Evolutionary conservation across 1,140 invertebrate species (phyloP), one percentile per base, ranked within the genome.

Genomic region (Danaus plexippus): DNA sequence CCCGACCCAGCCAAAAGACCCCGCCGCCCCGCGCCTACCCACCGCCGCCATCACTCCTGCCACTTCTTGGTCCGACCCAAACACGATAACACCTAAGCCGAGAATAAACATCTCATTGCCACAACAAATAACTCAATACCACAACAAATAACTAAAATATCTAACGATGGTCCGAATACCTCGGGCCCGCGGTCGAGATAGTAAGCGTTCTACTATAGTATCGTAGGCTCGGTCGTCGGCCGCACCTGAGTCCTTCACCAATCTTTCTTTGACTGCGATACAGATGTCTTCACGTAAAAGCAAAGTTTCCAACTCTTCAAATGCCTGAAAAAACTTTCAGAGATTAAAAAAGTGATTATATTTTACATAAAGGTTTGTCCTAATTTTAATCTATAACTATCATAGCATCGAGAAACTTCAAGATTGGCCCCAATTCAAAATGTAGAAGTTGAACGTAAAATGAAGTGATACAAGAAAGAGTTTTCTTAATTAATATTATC

Each of bases 31-130:
- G 63, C 90, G 90, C n/a, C 96, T 89, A 22, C 92, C 88, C 1
- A 97, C 95, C 0, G 97, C 96, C 59, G 92, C 89, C 97, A 98
- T 98, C 59, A 98, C 90, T 40, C 94, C 95, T 0, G 95, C 95
- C 18, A 98, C 97, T 88, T 98, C 97, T 88, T 98, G 96, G 87
- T 98, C 96, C 1, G 96, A 98, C 1, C 95, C 97, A 78, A 97
- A 98, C 67, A 98, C 94, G 54, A 98, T 97, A 40, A 96, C 97
- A 45, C 97, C 97, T 96, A 88, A 11, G 51, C 11, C 12, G 32
- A 8, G 47, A 10, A 43, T 11, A 32, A 32, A 32, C 4, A 8
- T 15, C 15, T 15, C 15, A 15, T 4, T 32, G 7, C 22, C 1
- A 32, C 7, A 32, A 32, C 4, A 32, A 3, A 3, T 32, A 7